Evolutionary conservation across 2,888 invertebrate species (phyloP).

Genomic region (Allacma fusca): DNA sequence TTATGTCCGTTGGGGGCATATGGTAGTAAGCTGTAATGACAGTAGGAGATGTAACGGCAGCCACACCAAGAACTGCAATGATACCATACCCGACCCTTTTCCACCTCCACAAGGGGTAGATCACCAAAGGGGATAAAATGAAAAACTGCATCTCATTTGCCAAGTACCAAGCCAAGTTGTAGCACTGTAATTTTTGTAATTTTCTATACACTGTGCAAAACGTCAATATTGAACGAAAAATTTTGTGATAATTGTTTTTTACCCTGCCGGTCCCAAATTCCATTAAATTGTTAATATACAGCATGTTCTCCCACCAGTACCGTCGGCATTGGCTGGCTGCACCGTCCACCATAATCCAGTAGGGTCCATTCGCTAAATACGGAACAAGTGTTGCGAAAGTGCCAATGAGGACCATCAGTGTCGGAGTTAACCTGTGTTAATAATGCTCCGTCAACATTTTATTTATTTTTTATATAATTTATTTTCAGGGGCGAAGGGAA

Average conservation of each 20-base stretch:
- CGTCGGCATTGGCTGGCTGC: constrained; percentile 73
- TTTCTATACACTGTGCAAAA: too few species aligned
- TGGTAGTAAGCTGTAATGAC: constrained; percentile 42
- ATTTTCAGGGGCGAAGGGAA: too few species aligned
- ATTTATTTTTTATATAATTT: too few species aligned
- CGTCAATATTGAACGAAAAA: background rate
- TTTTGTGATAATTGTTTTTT: background rate
- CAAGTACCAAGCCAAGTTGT: constrained; percentile 57
- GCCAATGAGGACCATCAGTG: constrained; percentile 70
- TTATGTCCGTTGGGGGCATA: too few species aligned
- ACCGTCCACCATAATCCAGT: constrained; percentile 74
- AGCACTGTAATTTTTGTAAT: constrained; percentile 45
- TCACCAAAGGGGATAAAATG: constrained; percentile 52
- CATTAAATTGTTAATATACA: constrained; percentile 73
- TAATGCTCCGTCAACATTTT: constrained; percentile 41
- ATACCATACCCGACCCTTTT: constrained; percentile 69
- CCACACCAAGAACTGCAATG: constrained; percentile 65
- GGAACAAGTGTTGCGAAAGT: constrained; percentile 71
- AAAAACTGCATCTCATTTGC: constrained; percentile 60
- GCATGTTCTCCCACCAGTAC: constrained; percentile 74
- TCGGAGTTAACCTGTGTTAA: constrained; percentile 70
- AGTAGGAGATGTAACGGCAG: constrained; percentile 38
- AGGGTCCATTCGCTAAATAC: constrained; percentile 73
- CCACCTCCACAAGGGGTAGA: constrained; percentile 53
- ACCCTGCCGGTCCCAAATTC: background rate